These are phyloP conservation scores for Thymelicus lineola DNA, from an alignment of 2,888 invertebrate genomes.

Conservation along the genomic window DNA sequence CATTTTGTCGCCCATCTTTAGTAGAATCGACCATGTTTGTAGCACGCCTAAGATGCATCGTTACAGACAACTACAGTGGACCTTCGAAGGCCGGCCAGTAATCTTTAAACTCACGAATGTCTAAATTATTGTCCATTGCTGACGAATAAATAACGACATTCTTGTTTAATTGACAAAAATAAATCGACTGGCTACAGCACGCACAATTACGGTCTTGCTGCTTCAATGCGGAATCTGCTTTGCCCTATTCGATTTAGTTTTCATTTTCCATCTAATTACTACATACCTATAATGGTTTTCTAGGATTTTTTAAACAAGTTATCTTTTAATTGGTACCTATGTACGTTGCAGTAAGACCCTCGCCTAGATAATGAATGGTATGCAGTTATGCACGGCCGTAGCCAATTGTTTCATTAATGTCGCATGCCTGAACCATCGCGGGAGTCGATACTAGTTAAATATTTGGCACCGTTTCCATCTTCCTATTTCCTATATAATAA, in stretches of 20 bases:
- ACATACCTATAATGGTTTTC: too few species aligned
- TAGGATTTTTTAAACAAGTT: not conserved
- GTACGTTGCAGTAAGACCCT: not conserved
- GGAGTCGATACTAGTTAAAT: slow-evolving; percentile 10
- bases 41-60: slow-evolving; percentile 52
- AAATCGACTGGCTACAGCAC: not conserved
- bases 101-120: slow-evolving; percentile 56
- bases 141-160: slow-evolving; percentile 50
- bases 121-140: slow-evolving; percentile 31
- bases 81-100: slow-evolving; percentile 71
- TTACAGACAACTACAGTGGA: slow-evolving; percentile 53
- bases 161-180: slow-evolving; percentile 44
- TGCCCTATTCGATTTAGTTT: not conserved
- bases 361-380: not conserved
- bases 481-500: slow-evolving; percentile 9
- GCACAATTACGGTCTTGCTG: not conserved
- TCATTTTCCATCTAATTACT: not conserved
- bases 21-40: too few species aligned
- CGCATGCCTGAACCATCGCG: not conserved
- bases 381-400: not conserved
- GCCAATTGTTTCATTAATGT: not conserved
- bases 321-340: not conserved
- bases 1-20: too few species aligned
- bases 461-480: slow-evolving; percentile 16
- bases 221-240: not conserved